Evolutionary conservation across 2,797 vertebrate genomes (phyloP), one percentile per base, ranked within the genome.

Genomic region (Acipenser oxyrinchus): DNA sequence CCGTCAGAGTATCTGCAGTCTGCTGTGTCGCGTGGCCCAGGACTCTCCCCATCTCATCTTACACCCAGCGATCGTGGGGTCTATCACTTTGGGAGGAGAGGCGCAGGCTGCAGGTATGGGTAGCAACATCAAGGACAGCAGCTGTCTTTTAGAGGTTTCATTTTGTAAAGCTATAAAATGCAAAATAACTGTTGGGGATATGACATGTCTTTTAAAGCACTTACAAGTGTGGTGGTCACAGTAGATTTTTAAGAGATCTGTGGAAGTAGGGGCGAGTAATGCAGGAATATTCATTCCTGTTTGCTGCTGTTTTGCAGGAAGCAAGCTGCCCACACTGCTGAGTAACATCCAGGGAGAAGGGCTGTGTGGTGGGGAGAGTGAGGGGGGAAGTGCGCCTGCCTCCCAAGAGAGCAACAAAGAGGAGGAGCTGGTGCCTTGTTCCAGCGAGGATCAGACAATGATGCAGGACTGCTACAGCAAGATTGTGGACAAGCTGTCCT

Each of bases 381-480:
- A 95, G 61, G 89, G 79, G 74, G 90, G 85, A 67, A 93, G 92
- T 62, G 77, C 83, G 3, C 87, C 89, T 9, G 78, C 85, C 72
- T 95, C 92, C 69, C 93, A 93, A 49, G 93, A 95, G 60, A 91
- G 87, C 58, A 81, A 70, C 8, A 89, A 84, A 49, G 92, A 89
- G 10, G 95, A 94, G 4, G 95, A 96, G 69, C 82, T 91, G 15
- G 88, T 90, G 61, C 83, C 88, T 75, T 93, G 92, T 62, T 91
- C 94, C 69, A 96, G 94, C 73, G 93, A 97, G 75, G 95, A 99
- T 77, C 95, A 99, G 81, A 96, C 95, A 63, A 97, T 99, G 96
- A 99, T 99, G 97, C 96, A 99, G 75, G 96, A 99, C 75, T 99
- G 96, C 78, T 99, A 99, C 83, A 97, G 94, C 89, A 98, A 99